Percentiles rank a stretch among this genome's conserved stretches.
Conservation (phyloP, 2,797 vertebrate genomes). For the Tympanoctomys barrerae region DNA sequence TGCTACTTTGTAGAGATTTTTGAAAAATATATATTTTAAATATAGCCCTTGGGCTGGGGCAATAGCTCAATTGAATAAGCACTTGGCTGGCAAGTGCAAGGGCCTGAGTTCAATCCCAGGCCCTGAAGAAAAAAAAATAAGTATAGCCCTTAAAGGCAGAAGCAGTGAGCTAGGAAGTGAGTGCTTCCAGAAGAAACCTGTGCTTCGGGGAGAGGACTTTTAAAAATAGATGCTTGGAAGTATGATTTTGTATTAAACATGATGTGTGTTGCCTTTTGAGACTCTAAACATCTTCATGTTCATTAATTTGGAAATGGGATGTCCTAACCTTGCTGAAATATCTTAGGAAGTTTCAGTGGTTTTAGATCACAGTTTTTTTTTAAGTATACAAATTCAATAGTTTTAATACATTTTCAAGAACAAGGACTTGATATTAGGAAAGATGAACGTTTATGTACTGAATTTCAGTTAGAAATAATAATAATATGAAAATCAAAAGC, state of each 20-base stretch:
- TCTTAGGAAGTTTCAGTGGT: neutral
- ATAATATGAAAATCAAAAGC: neutral
- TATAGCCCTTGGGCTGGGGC: neutral
- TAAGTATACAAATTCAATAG: neutral
- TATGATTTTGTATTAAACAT: conserved; percentile 38
- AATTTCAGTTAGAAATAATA: conserved; percentile 23
- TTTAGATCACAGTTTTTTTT: conserved; percentile 9
- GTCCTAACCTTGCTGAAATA: neutral
- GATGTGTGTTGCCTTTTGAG: neutral
- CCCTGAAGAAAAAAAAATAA: no score
- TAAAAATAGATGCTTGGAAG: conserved; percentile 31
- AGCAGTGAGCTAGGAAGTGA: neutral
- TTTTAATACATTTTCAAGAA: conserved; percentile 37
- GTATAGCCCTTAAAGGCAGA: neutral
- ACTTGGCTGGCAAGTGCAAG: no score
- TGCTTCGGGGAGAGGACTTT: neutral
- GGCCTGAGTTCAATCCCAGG: no score
- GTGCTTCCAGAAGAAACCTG: neutral
- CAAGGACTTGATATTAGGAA: neutral
- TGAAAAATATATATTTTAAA: conserved; percentile 31
- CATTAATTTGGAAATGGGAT: neutral
- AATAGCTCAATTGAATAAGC: no score
- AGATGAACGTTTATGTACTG: conserved; percentile 4
- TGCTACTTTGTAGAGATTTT: neutral
- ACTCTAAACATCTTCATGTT: neutral